These are phyloP conservation scores for Cantharis rufa DNA, from an alignment of 2,888 invertebrate species.

Conservation along the genomic window DNA sequence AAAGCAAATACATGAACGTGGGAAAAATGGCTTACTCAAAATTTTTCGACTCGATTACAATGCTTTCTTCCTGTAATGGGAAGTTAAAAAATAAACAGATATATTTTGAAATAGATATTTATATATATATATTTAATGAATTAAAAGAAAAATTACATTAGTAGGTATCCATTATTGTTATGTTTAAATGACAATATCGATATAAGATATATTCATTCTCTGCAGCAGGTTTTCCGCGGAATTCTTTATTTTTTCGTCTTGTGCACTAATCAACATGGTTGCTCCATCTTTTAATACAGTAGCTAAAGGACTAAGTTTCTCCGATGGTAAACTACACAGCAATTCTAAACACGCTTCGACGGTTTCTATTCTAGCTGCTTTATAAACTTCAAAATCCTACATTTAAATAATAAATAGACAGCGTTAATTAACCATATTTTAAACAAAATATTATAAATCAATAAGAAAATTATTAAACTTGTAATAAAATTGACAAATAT, in stretches of 20 bases:
- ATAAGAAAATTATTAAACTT: too few relatives aligned
- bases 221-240: constrained; percentile 51
- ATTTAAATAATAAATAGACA: constrained; percentile 27
- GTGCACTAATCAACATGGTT: constrained; percentile 50
- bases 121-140: background rate
- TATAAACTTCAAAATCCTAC: constrained; percentile 84
- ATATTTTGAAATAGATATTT: background rate
- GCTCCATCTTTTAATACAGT: constrained; percentile 53
- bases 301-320: constrained; percentile 51
- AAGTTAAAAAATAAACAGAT: background rate
- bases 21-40: too few relatives aligned
- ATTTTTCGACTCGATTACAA: too few relatives aligned
- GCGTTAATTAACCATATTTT: background rate
- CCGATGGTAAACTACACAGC: constrained; percentile 50
- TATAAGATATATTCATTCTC: constrained; percentile 54
- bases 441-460: background rate
- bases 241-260: constrained; percentile 53
- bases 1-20: too few relatives aligned
- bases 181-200: constrained; percentile 45
- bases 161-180: background rate
- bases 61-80: too few relatives aligned
- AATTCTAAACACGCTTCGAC: constrained; percentile 84
- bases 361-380: constrained; percentile 83
- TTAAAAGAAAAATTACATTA: background rate
- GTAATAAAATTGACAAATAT: too few relatives aligned